Percentiles rank a stretch among this genome's conserved stretches.
phyloP scores from a whole-genome alignment of 1,140 invertebrate genomes.

The Caenorhabditis inopinata region DNA sequence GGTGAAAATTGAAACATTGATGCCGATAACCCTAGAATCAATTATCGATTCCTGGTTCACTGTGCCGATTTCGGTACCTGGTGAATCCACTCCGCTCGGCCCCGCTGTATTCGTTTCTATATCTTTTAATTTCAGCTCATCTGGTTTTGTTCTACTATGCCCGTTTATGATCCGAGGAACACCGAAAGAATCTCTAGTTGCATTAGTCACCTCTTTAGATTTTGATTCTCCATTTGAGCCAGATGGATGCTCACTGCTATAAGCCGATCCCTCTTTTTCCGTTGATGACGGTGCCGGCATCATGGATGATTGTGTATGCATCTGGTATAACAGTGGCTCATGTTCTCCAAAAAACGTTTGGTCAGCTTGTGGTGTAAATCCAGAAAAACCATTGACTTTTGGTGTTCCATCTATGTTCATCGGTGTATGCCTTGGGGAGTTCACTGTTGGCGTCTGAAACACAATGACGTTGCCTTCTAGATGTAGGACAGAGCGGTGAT shows the following conservation, averaged over 20 bases:
- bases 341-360: conserved; percentile 66
- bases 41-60: too few species aligned
- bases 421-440: conserved; percentile 49
- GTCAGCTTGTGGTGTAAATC: conserved; percentile 42
- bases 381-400: background rate
- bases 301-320: conserved; percentile 49
- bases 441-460: conserved; percentile 52
- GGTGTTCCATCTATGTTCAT: background rate
- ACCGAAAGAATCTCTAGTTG: background rate
- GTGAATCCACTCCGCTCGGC: background rate
- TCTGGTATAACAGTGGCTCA: conserved; percentile 48
- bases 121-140: background rate
- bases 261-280: conserved; percentile 30
- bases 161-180: conserved; percentile 3
- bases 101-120: background rate
- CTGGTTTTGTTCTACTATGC: background rate
- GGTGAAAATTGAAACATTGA: conserved; percentile 65
- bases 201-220: background rate
- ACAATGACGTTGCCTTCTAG: background rate
- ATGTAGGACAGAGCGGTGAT: too few species aligned
- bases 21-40: conserved; percentile 53
- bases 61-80: background rate
- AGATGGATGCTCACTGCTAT: background rate
- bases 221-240: background rate
- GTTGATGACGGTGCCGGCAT: conserved; percentile 49